Evolutionary conservation across 2,113 vertebrate genomes (phyloP), one percentile per base, ranked within the genome.

Genomic region (Notarius lentiginosus): DNA sequence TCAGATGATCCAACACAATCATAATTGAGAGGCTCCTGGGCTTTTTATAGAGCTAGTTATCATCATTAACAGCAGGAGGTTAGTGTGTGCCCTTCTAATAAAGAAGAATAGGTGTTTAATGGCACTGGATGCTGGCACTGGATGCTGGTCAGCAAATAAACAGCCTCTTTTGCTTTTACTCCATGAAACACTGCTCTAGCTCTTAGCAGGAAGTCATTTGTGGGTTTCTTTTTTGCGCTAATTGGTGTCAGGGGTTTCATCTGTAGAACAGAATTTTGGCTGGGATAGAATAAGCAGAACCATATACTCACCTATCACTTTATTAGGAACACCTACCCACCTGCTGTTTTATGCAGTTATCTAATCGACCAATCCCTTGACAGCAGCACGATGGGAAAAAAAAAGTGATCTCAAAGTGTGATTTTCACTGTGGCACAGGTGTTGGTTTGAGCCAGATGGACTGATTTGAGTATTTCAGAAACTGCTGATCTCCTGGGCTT

Each of bases 141-240:
- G 72, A 92, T 92, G 91, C 91, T 91, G 92, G 93, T 94, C 93
- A 94, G 93, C 91, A 92, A 91, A 93, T 90, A 88, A 93, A 93
- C 91, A 92, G 88, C 85, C 63, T 86, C 86, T 91, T 93, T 85
- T 88, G 80, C 79, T 87, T 92, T 90, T 84, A 90, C 91, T 90
- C 91, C 89, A 91, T 90, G 55, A 81, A 84, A 51, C 24, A 49
- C 2, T 83, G 86, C 65, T 41, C 34, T 58, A 24, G 61, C 8
- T 61, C 14, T 85, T 65, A 82, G 41, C 41, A 63, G 60, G 58
- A 75, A 56, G 30, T 34, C 18, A 41, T 94, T 91, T 92, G 56
- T 76, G 86, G 92, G 90, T 88, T 72, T 79, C 20, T 24, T 75
- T 4, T 11, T 7, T 24, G 56, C 63, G 56, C 11, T 81, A 24